Conservation (phyloP, 2,113 vertebrate genomes). For the Labeo rohita region DNA sequence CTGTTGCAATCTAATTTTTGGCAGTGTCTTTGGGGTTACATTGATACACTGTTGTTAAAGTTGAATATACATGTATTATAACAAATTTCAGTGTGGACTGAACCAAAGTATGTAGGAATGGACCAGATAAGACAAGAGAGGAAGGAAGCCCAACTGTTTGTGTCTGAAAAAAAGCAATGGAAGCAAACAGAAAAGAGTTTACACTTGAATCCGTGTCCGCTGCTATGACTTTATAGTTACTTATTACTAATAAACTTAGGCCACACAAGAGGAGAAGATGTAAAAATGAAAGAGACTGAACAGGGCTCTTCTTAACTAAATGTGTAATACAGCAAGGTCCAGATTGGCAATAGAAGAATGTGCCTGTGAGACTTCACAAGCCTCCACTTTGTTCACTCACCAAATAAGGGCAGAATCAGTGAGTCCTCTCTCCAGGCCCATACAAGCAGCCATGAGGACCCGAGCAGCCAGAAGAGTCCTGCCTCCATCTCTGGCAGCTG, state of each 20-base stretch:
- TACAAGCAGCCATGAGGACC: conserved; percentile 18
- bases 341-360: conserved; percentile 32
- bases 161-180: background rate
- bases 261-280: background rate
- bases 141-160: background rate
- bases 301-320: background rate
- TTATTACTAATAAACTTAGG: background rate
- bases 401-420: conserved; percentile 33
- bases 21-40: conserved; percentile 11
- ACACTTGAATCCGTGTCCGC: background rate
- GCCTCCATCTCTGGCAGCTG: background rate
- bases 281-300: background rate
- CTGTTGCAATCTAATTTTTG: conserved; percentile 7
- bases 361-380: conserved; percentile 20
- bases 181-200: background rate
- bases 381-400: conserved; percentile 13
- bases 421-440: background rate
- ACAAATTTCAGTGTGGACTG: background rate
- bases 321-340: background rate
- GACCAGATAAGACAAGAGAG: background rate
- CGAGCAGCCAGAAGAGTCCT: background rate
- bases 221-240: background rate
- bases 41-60: background rate
- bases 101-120: background rate
- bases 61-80: background rate